These are phyloP conservation scores for Phaedon cochleariae DNA, from an alignment of 2,888 invertebrate genomes.

Conservation along the genomic window DNA sequence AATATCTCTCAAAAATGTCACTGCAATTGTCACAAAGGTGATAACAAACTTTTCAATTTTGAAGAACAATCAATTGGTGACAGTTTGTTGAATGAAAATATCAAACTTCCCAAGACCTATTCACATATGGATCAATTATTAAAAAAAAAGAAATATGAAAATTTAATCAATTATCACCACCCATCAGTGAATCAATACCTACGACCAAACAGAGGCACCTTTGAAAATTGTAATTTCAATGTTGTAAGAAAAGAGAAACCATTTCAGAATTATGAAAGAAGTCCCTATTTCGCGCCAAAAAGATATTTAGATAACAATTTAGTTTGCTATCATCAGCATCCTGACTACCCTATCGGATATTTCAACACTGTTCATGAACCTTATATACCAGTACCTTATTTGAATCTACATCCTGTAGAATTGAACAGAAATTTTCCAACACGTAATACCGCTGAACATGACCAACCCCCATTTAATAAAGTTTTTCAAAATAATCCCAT, in stretches of 20 bases:
- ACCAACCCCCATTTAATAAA: too few species aligned
- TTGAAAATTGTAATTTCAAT: neutral
- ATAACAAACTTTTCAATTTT: constrained; percentile 34
- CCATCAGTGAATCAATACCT: neutral
- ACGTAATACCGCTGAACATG: too few species aligned
- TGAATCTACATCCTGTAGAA: neutral
- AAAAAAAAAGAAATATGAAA: neutral
- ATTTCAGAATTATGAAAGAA: neutral
- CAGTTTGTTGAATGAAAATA: neutral
- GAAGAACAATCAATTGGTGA: neutral
- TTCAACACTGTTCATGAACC: neutral
- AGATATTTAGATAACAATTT: neutral
- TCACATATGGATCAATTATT: neutral
- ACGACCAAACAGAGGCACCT: neutral
- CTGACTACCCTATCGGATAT: neutral
- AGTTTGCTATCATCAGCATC: neutral
- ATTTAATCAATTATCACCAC: neutral
- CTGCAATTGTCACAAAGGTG: constrained; percentile 26
- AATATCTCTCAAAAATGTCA: constrained; percentile 24
- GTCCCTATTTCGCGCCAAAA: constrained; percentile 4
- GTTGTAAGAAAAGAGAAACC: neutral
- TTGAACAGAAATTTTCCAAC: too few species aligned
- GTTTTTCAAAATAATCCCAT: too few species aligned
- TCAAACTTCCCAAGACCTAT: neutral
- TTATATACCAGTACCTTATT: neutral